Conservation (phyloP, 2,113 vertebrate genomes). For the Leptocoma aspasia region DNA sequence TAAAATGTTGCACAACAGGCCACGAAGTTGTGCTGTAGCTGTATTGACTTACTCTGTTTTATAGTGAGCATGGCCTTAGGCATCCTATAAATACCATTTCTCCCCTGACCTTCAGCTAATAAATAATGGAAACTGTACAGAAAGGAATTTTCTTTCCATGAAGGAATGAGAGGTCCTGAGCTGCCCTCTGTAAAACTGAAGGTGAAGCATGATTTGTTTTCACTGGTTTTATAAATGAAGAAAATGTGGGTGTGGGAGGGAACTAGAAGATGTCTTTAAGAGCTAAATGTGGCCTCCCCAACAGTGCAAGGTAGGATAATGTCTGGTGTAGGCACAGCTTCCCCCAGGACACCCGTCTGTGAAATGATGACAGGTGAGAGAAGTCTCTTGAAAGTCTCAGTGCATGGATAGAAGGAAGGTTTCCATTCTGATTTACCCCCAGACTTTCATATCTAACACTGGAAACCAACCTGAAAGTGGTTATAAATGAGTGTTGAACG, state of each 20-base stretch:
- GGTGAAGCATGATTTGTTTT: constrained; percentile 53
- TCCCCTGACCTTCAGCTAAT: constrained; percentile 62
- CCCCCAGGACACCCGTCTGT: not conserved
- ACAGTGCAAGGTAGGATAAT: not conserved
- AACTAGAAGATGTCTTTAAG: not conserved
- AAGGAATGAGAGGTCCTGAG: constrained; percentile 63
- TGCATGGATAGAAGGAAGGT: not conserved
- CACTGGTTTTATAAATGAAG: constrained; percentile 42
- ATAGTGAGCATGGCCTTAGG: constrained; percentile 70
- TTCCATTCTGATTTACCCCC: not conserved
- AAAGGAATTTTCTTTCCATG: constrained; percentile 67
- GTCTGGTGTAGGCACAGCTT: not conserved
- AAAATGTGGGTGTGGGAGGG: not conserved
- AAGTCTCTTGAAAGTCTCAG: not conserved
- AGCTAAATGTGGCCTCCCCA: not conserved
- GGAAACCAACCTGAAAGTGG: not conserved
- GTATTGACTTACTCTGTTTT: constrained; percentile 61
- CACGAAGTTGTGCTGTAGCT: constrained; percentile 50
- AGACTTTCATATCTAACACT: not conserved
- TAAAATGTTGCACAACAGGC: constrained; percentile 6
- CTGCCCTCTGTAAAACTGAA: constrained; percentile 61
- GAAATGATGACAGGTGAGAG: not conserved
- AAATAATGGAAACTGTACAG: constrained; percentile 68
- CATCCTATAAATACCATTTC: constrained; percentile 70
- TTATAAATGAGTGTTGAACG: not conserved